Evolutionary conservation across 2,797 vertebrate genomes (phyloP), one percentile per base, ranked within the genome.

Genomic region (Enteromius radiatus): DNA sequence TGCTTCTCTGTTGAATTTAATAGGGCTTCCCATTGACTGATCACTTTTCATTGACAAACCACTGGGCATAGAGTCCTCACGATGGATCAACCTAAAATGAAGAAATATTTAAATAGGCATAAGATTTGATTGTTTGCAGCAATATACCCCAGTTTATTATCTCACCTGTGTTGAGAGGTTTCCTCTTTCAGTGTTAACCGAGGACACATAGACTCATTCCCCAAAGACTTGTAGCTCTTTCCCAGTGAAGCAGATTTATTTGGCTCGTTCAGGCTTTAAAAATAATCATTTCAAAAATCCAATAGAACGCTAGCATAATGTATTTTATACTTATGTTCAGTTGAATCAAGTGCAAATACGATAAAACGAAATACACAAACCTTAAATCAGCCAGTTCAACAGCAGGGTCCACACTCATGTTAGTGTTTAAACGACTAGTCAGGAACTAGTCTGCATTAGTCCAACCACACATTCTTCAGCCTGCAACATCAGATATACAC

Each of bases 11-110:
- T 23, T 47, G 23, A 47, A 0, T 0, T 47, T 0, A 0, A 0
- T 0, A 3, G 9, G 1, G 1, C 0, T 0, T 12, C 0, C 0
- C 3, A 41, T 52, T 3, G 76, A 68, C 33, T 0, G 0, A 0
- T 49, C 36, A 21, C 45, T 71, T 21, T 49, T 71, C 43, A 71
- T 31, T 11, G 69, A 71, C 69, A 71, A 49, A 71, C 14, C 8
- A 0, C 19, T 67, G 10, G 21, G 7, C 63, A 52, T 5, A 67
- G 76, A 52, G 63, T 54, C 63, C 45, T 68, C 31, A 19, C 3
- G n/a, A 23, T 19, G 10, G 38, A 52, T 6, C 5, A 19, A 23
- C 14, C 76, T 78, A 26, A 23, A 68, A 54, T 14, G 0, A 52
- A 54, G 8, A 11, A 12, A 76, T 31, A 10, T 15, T 76, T 73